A percentile compares a stretch with the other conserved stretches of the same genome.
These are phyloP conservation scores for Rhynchonycteris naso DNA, from an alignment of 2,797 vertebrate species.

Conservation along the genomic window DNA sequence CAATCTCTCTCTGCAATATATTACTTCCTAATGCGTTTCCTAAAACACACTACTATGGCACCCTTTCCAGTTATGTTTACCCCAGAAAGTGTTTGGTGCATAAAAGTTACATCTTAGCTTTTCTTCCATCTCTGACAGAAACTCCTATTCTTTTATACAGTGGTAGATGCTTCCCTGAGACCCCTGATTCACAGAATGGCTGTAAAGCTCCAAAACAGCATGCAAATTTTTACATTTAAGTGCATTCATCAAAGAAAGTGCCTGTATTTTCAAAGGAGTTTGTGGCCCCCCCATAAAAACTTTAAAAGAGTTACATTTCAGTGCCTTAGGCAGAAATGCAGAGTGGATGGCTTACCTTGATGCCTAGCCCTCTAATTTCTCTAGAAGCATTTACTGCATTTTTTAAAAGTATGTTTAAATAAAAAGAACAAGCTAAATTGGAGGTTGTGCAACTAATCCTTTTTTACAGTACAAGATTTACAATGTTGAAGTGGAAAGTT, in stretches of 20 bases:
- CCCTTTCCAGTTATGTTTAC: not conserved
- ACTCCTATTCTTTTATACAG: not conserved
- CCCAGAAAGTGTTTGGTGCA: not conserved
- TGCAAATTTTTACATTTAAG: not conserved
- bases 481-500: not conserved
- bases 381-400: not conserved
- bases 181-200: not conserved
- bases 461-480: not conserved
- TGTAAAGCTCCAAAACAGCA: not conserved
- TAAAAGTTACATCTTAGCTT: conserved; percentile 5
- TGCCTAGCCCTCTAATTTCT: not conserved
- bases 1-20: not conserved
- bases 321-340: conserved; percentile 39
- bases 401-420: conserved; percentile 34
- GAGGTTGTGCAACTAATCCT: not conserved
- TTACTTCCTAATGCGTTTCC: not conserved
- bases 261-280: not conserved
- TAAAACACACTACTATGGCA: not conserved
- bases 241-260: not conserved
- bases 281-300: not conserved
- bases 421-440: not conserved
- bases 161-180: not conserved
- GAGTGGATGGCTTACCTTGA: not conserved
- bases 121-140: not conserved
- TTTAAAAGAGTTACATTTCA: not conserved